Conservation (phyloP, 2,797 vertebrate genomes). For the Morelia viridis region DNA sequence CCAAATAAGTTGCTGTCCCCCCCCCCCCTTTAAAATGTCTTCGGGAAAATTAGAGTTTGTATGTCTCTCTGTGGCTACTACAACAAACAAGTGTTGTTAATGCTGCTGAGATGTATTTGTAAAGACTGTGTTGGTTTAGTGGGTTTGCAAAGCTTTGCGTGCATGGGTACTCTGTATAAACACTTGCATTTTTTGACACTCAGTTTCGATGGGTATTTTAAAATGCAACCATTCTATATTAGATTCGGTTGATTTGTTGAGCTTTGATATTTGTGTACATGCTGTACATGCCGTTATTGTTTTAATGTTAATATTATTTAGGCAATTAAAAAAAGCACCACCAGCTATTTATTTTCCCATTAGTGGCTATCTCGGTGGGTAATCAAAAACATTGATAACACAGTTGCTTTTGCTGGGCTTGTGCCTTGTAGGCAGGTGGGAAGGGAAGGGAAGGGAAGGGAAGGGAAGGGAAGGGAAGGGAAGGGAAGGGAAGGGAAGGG, state of each 20-base stretch:
- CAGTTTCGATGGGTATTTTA: neutral
- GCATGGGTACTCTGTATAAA: too few relatives aligned
- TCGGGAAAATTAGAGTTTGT: neutral
- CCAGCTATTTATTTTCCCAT: neutral
- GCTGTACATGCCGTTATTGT: neutral
- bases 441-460: too few relatives aligned
- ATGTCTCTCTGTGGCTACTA: neutral
- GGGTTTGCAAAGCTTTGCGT: neutral
- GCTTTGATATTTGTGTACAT: neutral
- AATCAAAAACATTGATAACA: neutral
- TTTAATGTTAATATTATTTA: neutral
- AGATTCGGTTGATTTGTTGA: neutral
- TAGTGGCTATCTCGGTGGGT: neutral
- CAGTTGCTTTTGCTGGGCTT: neutral
- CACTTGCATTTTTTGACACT: neutral
- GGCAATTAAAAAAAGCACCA: neutral
- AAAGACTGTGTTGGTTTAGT: neutral
- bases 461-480: neutral
- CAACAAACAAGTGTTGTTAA: neutral
- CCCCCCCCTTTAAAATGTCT: neutral
- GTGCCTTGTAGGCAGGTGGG: neutral
- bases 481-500: too few relatives aligned
- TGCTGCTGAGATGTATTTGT: neutral
- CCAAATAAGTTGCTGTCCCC: neutral
- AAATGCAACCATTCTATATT: neutral